Evolutionary conservation across 2,113 vertebrate species (phyloP).

Genomic region (Hypanus sabinus): DNA sequence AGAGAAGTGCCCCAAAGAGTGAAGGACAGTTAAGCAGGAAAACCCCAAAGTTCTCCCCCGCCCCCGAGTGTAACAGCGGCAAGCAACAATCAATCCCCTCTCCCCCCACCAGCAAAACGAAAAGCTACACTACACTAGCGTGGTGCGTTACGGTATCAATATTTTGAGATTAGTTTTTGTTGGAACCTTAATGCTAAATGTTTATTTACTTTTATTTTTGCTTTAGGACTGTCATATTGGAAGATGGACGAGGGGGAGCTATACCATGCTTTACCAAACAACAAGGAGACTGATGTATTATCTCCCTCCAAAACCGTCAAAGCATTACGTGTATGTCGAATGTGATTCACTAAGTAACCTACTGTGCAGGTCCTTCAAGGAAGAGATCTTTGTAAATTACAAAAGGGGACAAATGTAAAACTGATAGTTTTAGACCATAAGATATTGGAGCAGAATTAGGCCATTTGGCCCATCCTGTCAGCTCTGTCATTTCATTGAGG

Average conservation of each 20-base stretch:
- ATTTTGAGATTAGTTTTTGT: not conserved
- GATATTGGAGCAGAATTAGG: too few relatives aligned
- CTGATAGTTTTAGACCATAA: not conserved
- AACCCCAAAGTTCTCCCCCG: too few relatives aligned
- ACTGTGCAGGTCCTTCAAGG: not conserved
- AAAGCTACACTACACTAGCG: too few relatives aligned
- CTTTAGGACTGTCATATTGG: conserved; percentile 80
- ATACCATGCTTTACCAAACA: conserved; percentile 71
- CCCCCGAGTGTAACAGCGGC: too few relatives aligned
- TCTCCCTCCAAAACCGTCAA: conserved; percentile 52
- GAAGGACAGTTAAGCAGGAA: too few relatives aligned
- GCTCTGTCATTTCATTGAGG: too few relatives aligned
- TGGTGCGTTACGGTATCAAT: not conserved
- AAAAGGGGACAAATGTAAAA: not conserved
- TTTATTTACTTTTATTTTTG: not conserved
- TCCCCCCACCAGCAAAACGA: too few relatives aligned
- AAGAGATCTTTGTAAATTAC: not conserved
- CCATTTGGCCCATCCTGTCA: too few relatives aligned
- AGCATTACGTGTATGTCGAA: conserved; percentile 56
- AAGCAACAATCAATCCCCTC: too few relatives aligned
- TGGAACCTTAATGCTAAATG: not conserved
- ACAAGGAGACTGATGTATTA: conserved; percentile 57
- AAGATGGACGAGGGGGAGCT: conserved; percentile 74
- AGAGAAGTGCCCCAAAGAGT: too few relatives aligned
- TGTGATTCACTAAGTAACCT: not conserved